A percentile compares a stretch with the other conserved stretches of the same genome.
Evolutionary conservation across 2,797 vertebrate genomes (phyloP).

Genomic region (Lepilemur ruficaudatus): DNA sequence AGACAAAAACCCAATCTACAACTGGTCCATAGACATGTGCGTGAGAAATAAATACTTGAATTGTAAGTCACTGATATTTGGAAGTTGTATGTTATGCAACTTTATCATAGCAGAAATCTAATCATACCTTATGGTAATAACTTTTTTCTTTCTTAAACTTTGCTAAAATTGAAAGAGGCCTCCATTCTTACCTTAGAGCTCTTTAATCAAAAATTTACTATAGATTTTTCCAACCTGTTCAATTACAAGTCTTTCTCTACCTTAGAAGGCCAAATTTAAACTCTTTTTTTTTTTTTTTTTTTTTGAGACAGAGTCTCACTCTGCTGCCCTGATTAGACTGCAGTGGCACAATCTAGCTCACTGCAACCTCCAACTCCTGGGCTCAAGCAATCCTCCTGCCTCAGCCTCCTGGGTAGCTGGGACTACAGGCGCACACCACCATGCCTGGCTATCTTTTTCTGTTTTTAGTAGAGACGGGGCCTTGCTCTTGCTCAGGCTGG

Average conservation of each 20-base stretch:
- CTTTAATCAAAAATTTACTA: conserved; percentile 21
- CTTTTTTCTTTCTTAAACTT: conserved; percentile 19
- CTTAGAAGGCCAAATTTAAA: conserved; percentile 24
- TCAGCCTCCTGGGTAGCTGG: not conserved
- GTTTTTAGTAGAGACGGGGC: not conserved
- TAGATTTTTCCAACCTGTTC: not conserved
- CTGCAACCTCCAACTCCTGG: not conserved
- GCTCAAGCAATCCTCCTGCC: not conserved
- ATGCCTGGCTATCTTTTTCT: not conserved
- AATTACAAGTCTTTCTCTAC: conserved; percentile 39
- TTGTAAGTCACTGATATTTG: not conserved
- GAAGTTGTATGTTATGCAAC: not conserved
- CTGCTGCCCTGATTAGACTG: not conserved
- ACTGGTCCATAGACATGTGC: not conserved
- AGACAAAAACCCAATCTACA: not conserved
- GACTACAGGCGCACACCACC: not conserved
- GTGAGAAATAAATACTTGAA: not conserved
- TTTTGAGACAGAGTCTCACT: not conserved
- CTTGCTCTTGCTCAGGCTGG: not conserved
- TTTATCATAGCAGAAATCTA: conserved; percentile 1
- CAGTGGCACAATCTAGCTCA: not conserved
- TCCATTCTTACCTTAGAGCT: not conserved
- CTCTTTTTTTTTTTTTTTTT: not conserved
- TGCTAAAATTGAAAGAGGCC: not conserved
- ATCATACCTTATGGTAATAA: not conserved